phyloP scores from a whole-genome alignment of 2,797 vertebrate genomes.

The Alectoris magna region DNA sequence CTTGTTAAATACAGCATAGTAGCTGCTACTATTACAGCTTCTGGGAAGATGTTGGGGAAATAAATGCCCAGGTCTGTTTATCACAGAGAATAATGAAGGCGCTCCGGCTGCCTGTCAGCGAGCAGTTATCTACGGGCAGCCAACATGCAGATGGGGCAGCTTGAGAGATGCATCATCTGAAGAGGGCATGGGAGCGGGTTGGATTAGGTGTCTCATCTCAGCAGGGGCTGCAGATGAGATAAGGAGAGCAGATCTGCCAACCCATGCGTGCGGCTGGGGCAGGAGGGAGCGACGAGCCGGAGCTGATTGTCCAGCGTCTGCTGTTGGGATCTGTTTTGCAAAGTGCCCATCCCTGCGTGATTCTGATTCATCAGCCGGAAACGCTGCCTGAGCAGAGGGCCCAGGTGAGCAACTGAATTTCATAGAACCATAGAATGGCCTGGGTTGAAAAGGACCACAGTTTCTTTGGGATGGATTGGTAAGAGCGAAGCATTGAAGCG shows the following conservation, averaged over 20 bases:
- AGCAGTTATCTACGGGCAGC: neutral
- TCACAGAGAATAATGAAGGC: neutral
- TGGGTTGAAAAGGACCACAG: too few species aligned
- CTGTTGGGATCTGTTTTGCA: neutral
- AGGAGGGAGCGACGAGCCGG: fast-evolving
- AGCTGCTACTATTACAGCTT: neutral
- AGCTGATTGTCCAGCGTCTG: neutral
- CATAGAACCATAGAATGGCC: neutral
- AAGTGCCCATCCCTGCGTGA: neutral
- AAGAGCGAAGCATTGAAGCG: fast-evolving
- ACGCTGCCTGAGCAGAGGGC: fast-evolving
- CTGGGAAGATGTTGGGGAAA: neutral
- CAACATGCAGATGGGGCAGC: fast-evolving
- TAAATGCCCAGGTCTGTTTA: neutral
- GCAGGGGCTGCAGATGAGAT: fast-evolving
- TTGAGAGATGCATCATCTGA: fast-evolving
- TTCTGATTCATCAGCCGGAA: too few species aligned
- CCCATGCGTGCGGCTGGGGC: neutral
- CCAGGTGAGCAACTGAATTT: neutral
- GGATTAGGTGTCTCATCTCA: neutral
- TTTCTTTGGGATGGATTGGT: neutral
- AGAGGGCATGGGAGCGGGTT: neutral
- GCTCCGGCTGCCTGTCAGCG: fast-evolving
- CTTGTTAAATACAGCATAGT: fast-evolving
- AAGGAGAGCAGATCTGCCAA: neutral